Evolutionary conservation across 1,140 invertebrate genomes (phyloP).

Genomic region (Sipha flava): DNA sequence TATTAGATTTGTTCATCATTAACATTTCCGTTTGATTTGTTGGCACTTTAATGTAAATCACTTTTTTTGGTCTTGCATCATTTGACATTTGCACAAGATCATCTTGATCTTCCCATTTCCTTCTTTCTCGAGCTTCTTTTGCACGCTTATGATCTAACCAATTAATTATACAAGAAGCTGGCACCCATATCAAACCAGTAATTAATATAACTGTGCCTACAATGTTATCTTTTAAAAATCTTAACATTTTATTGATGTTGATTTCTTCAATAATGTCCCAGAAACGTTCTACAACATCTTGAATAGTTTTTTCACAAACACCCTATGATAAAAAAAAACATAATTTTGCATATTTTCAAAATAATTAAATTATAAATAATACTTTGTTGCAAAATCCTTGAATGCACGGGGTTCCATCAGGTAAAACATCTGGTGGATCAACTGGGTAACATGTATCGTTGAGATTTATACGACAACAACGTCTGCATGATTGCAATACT

Average conservation of each 20-base stretch:
- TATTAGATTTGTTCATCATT: neutral
- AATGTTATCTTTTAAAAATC: conserved; percentile 79
- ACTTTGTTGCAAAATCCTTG: conserved; percentile 92
- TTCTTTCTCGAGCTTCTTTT: conserved; percentile 24
- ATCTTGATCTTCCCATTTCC: conserved; percentile 24
- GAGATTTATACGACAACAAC: conserved; percentile 80
- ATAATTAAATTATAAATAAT: conserved; percentile 37
- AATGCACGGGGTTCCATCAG: conserved; percentile 89
- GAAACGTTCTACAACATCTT: conserved; percentile 88
- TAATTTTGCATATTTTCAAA: neutral
- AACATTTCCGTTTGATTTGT: neutral
- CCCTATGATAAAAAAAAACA: conserved; percentile 50
- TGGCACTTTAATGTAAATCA: conserved; percentile 19
- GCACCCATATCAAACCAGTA: conserved; percentile 86
- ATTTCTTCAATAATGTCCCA: conserved; percentile 96
- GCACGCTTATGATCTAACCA: conserved; percentile 54
- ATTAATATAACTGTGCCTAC: conserved; percentile 81
- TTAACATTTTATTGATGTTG: conserved; percentile 83
- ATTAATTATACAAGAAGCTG: conserved; percentile 71
- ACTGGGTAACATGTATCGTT: conserved; percentile 87
- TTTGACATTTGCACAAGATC: conserved; percentile 13
- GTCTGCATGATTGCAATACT: conserved; percentile 76
- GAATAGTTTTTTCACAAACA: conserved; percentile 87
- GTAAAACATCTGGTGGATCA: conserved; percentile 74
- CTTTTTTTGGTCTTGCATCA: conserved; percentile 11